Conservation (phyloP, 2,888 invertebrate species). For the Polymixis flavicincta region DNA sequence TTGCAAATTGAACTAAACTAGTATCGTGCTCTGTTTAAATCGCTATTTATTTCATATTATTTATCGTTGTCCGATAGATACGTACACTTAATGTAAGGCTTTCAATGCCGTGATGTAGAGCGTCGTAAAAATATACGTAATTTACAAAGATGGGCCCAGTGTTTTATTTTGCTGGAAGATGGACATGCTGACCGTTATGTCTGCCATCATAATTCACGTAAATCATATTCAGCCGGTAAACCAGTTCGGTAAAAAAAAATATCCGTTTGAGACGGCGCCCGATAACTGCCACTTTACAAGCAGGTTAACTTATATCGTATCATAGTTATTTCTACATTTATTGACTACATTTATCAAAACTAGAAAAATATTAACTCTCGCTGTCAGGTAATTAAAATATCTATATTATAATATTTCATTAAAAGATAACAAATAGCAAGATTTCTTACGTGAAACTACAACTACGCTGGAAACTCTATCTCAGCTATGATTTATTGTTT, state of each 20-base stretch:
- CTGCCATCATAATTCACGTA: slow-evolving; percentile 77
- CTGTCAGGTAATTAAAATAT: slow-evolving; percentile 34
- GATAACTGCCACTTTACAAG: slow-evolving; percentile 61
- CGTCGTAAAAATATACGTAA: slow-evolving; percentile 67
- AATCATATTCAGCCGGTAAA: slow-evolving; percentile 71
- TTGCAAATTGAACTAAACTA: slow-evolving; percentile 87
- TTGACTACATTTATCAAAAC: slow-evolving; percentile 29
- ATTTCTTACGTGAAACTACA: slow-evolving; percentile 50
- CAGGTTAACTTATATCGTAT: slow-evolving; percentile 40
- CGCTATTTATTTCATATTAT: slow-evolving; percentile 80
- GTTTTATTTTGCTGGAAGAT: slow-evolving; percentile 65
- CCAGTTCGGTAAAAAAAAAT: slow-evolving; percentile 76
- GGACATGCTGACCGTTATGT: slow-evolving; percentile 71
- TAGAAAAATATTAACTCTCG: slow-evolving; percentile 26
- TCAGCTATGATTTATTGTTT: slow-evolving; percentile 81
- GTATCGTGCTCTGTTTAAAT: slow-evolving; percentile 83
- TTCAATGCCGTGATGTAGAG: slow-evolving; percentile 66
- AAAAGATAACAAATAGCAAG: slow-evolving; percentile 40
- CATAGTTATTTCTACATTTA: slow-evolving; percentile 32
- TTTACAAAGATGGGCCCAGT: slow-evolving; percentile 61
- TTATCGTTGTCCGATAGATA: slow-evolving; percentile 71
- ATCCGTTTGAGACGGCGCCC: slow-evolving; percentile 44
- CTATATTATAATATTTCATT: slow-evolving; percentile 47
- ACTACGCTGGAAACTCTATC: slow-evolving; percentile 77
- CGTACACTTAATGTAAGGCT: slow-evolving; percentile 66